Evolutionary conservation across 2,113 vertebrate genomes (phyloP).

Genomic region (Apaloderma vittatum): DNA sequence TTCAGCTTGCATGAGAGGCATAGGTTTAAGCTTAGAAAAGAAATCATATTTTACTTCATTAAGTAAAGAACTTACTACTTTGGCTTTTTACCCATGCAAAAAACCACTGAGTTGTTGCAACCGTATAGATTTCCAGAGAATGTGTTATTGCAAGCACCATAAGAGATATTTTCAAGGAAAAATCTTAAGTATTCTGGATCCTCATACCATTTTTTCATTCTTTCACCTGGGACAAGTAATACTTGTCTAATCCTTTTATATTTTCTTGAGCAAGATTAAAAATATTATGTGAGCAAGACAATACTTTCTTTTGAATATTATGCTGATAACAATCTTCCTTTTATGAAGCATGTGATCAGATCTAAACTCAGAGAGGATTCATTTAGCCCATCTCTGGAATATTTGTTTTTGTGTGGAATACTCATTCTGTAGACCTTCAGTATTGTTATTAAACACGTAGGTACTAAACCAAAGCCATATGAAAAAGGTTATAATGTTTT

Average conservation of each 20-base stretch:
- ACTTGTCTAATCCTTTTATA: constrained; percentile 22
- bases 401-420: constrained; percentile 19
- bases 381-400: background rate
- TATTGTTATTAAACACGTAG: background rate
- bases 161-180: constrained; percentile 21
- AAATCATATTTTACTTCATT: background rate
- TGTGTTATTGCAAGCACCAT: background rate
- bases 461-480: background rate
- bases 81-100: background rate
- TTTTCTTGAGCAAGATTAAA: constrained; percentile 42
- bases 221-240: constrained; percentile 31
- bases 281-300: constrained; percentile 39
- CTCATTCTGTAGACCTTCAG: background rate
- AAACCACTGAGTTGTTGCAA: background rate
- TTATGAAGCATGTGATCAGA: constrained; percentile 7
- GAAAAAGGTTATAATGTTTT: background rate
- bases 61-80: background rate
- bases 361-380: constrained; percentile 39
- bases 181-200: background rate
- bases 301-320: constrained; percentile 50
- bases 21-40: background rate
- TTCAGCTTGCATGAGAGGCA: background rate
- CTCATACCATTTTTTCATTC: constrained; percentile 10
- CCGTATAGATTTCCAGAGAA: background rate
- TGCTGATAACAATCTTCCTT: constrained; percentile 1